Base-by-base conservation (phyloP, 2,797 vertebrate species). In the Brachyalestes nurse region DNA sequence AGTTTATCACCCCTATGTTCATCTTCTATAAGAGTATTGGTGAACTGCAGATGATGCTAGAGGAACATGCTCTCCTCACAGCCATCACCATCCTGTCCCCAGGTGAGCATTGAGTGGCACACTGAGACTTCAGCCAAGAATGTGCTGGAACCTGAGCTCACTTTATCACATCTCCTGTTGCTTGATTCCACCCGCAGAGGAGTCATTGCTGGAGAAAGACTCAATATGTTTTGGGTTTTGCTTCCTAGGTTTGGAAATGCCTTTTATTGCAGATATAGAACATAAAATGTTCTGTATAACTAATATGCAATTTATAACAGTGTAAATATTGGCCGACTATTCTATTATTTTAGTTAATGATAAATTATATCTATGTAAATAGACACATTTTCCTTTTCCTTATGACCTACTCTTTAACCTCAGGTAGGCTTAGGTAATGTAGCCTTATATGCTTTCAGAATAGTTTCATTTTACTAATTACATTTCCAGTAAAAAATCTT, bases 1-100 rank as follows among this genome's bases (percentile, higher is more conserved):
- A 99, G 79, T 99, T 96, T 64, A 98, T 99, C 87, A 96, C 93
- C 1, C 98, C 97, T 14, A 96, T 99, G 96, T 99, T 99, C 88
- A 96, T 95, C 90, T 99, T 99, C 91, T 99, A 99, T 88, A 99
- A 97, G 92, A 99, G 96, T 88, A 92, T 99, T 13, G 95, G 95
- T 45, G 94, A 97, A 73, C 89, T 99, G 82, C 96, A 96, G 86
- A 98, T 99, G 98, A 90, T 91, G 74, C 94, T 91, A 79, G 97
- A 99, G 83, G 98, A 99, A 88, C 97, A 99, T 2, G 97, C 97
- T 23, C 90, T 99, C 40, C 96, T 99, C 74, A 97, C 97, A 4
- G 96, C 97, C 71, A 95, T 99, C 76, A 96, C 97, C 42, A 99
- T 99, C 78, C 92, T 99, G 14, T 95, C 95, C 69, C 95, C 96